phyloP scores from a whole-genome alignment of 2,888 invertebrate species.

The Caenorhabditis angaria region DNA sequence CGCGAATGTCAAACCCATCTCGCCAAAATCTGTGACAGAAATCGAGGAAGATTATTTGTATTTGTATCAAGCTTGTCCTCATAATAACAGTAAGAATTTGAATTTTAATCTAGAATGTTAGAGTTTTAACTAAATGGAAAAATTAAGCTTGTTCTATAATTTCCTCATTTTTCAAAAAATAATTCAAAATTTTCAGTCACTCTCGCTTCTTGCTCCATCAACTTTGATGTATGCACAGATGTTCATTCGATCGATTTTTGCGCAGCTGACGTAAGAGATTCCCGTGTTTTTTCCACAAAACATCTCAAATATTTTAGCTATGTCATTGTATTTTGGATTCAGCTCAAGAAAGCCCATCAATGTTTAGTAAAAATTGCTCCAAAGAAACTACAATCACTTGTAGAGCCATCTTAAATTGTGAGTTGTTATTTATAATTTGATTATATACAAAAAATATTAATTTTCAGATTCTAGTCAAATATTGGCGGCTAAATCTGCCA shows the following conservation, averaged over 20 bases:
- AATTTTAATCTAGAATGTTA: too few relatives aligned
- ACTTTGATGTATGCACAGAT: conserved; percentile 36
- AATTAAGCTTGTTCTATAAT: background rate
- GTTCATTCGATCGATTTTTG: conserved; percentile 36
- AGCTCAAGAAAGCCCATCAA: conserved; percentile 12
- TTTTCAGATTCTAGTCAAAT: conserved; percentile 29
- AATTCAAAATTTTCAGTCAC: conserved; percentile 36
- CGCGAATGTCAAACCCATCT: conserved; percentile 8
- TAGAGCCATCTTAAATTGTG: conserved; percentile 21
- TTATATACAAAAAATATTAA: background rate
- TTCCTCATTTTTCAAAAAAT: background rate
- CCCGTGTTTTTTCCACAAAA: background rate
- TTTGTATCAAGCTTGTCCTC: conserved; percentile 38
- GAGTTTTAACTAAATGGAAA: background rate
- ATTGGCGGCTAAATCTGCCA: conserved; percentile 3
- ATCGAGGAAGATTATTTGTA: conserved; percentile 29
- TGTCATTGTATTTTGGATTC: conserved; percentile 37
- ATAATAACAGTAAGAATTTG: conserved; percentile 35
- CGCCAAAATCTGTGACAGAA: conserved; percentile 11
- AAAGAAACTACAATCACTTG: conserved; percentile 20
- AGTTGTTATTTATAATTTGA: background rate
- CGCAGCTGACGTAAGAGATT: conserved; percentile 25
- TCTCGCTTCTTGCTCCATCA: conserved; percentile 42
- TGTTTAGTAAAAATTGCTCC: background rate
- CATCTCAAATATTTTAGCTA: conserved; percentile 17